These are phyloP conservation scores for Ceratotherium simum DNA, from an alignment of 2,113 vertebrate genomes.

Conservation along the genomic window DNA sequence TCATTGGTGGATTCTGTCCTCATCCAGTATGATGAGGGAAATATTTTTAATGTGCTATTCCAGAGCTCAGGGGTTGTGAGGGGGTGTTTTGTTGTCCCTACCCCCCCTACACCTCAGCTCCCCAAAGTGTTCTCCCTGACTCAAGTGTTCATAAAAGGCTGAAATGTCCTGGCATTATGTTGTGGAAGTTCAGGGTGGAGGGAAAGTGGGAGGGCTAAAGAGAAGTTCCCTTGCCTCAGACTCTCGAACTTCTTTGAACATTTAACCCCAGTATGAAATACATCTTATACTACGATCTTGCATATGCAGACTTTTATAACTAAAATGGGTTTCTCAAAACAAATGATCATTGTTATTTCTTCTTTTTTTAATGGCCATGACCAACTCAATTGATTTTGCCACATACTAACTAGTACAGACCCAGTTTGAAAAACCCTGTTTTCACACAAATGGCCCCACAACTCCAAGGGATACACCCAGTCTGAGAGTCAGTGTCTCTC, in stretches of 20 bases:
- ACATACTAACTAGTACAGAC: not conserved
- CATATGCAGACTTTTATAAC: not conserved
- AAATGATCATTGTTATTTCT: not conserved
- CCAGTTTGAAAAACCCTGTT: constrained; percentile 15
- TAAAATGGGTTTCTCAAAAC: not conserved
- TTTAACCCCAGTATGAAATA: not conserved
- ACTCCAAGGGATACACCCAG: not conserved
- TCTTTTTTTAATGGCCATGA: not conserved
- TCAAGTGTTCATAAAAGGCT: not conserved
- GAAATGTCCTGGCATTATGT: not conserved
- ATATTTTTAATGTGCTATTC: not conserved
- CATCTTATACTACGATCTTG: not conserved
- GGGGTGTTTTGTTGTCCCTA: not conserved
- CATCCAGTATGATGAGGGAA: not conserved
- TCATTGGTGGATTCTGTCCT: not conserved
- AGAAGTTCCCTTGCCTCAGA: not conserved
- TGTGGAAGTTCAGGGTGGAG: not conserved
- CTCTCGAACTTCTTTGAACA: not conserved
- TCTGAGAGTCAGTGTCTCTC: not conserved
- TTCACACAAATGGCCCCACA: not conserved
- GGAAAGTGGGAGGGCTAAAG: not conserved
- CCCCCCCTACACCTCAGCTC: not conserved
- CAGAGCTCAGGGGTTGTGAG: not conserved
- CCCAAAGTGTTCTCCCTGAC: not conserved
- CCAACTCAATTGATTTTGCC: not conserved